Evolutionary conservation across 2,888 invertebrate genomes (phyloP), one percentile per base, ranked within the genome.

Genomic region (Schizotus pectinicornis): DNA sequence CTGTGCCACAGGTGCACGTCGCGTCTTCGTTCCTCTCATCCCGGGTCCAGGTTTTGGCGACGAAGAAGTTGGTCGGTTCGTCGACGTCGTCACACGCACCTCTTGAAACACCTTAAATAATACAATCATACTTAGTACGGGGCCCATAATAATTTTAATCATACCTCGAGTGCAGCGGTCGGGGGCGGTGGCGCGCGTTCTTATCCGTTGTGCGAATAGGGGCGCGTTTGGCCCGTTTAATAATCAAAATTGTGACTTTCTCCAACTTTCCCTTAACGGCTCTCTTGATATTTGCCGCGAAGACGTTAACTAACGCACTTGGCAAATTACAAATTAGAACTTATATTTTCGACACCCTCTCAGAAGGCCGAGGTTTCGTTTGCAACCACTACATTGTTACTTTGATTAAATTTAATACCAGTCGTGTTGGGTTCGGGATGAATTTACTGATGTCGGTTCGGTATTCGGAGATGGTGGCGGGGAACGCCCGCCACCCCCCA

Each of bases 311-410:
- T 76, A 76, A 77, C 76, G 77, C 76, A 77, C 77, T 75, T 71
- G 70, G 75, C 73, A 77, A 77, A 77, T 77, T 77, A 76, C 75
- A 76, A 77, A 77, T 76, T 75, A 77, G 76, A 76, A 76, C 76
- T 77, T 77, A 77, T 77, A 77, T 73, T 76, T 77, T 76, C 74
- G 70, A 70, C 76, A 70, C 74, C 71, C 71, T 69, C 69, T 66
- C 63, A 43, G 54, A 54, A 59, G 59, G 59, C 56, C 59, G 59
- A 59, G 59, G 59, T 59, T 59, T 59, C 70, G 64, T 64, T 64
- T 62, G 68, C 66, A 68, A 70, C 72, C 71, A 56, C 74, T 72
- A 78, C 77, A 77, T 74, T 74, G 76, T 72, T 74, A 72, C 76
- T 76, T 76, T 78, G 77, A 78, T 78, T 78, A 78, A 78, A 76